Conservation (phyloP, 2,797 vertebrate species). For the Macropodus opercularis region DNA sequence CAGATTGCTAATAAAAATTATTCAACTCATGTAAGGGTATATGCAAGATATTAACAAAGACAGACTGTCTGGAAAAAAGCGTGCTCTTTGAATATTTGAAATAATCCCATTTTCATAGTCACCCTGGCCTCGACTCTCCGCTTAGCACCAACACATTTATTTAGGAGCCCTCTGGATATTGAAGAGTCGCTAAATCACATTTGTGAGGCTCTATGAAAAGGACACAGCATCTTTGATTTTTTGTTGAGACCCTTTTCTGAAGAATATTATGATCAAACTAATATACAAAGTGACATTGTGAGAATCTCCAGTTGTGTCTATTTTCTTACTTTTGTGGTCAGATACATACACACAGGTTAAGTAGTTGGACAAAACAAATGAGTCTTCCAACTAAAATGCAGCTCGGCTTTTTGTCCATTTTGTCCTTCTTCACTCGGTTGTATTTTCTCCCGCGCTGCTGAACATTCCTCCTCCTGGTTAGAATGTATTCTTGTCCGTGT, state of each 20-base stretch:
- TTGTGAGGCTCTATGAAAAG: slow-evolving; percentile 5
- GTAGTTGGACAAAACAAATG: background rate
- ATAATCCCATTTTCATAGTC: slow-evolving; percentile 35
- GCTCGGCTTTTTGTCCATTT: no score
- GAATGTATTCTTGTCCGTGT: slow-evolving; percentile 36
- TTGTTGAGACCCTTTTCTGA: background rate
- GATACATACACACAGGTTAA: background rate
- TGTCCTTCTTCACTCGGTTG: no score
- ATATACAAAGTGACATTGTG: slow-evolving; percentile 6
- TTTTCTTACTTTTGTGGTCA: background rate
- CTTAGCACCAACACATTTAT: slow-evolving; percentile 34
- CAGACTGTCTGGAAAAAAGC: slow-evolving; percentile 33
- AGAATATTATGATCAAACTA: slow-evolving; percentile 9
- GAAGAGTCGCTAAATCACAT: slow-evolving; percentile 13
- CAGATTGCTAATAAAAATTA: no score
- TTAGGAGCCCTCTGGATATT: slow-evolving; percentile 27
- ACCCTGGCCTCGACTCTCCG: slow-evolving; percentile 33
- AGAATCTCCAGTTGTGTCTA: background rate
- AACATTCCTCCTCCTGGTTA: slow-evolving; percentile 27
- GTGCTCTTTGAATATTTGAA: slow-evolving; percentile 31
- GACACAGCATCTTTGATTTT: slow-evolving; percentile 13
- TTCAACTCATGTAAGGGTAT: slow-evolving; percentile 33
- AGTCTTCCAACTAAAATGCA: background rate
- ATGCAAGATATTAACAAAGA: slow-evolving; percentile 38
- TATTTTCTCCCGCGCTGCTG: no score